Base-by-base conservation (phyloP, 2,113 vertebrate genomes). In the Acanthisitta chloris region DNA sequence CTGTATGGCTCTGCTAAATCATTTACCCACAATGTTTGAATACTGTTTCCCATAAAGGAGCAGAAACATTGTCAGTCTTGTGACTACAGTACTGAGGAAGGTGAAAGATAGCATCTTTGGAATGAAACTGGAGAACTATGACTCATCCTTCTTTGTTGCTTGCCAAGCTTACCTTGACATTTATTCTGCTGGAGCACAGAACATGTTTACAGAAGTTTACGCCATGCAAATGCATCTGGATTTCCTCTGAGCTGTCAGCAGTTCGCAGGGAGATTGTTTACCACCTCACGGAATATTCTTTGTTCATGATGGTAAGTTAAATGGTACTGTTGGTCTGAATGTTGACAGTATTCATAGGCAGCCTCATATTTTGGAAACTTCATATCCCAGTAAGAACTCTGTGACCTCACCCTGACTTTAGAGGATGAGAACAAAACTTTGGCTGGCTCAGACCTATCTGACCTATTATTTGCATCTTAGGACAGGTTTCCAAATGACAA, bases 91-190 rank as follows among this genome's bases (percentile, higher is more conserved):
- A 80, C 97, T 97, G 83, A 96, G 85, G 97, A 97, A 96, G 96
- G 96, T 97, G 95, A 97, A 98, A 97, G 97, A 98, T 97, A 97
- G 90, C 95, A 98, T 98, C 96, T 98, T 85, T 73, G 97, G 97
- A 98, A 97, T 98, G 94, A 97, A 97, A 97, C 95, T 96, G 97
- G 88, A 98, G 96, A 97, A 96, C 94, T 72, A 87, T 97, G 98
- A 98, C 98, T 98, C 98, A 97, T 97, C 93, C 91, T 93, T 88
- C 92, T 91, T 86, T 80, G 86, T 85, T 26, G 17, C 86, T 97
- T 98, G 97, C 98, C 98, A 98, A 98, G 97, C 96, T 98, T 98
- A 98, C 97, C 97, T 98, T 99, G 98, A 98, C 98, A 98, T 99
- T 98, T 98, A 98, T 97, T 97, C 95, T 97, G 95, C 97, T 94